phyloP scores from a whole-genome alignment of 2,888 invertebrate genomes.

The Criorhina ranunculi region DNA sequence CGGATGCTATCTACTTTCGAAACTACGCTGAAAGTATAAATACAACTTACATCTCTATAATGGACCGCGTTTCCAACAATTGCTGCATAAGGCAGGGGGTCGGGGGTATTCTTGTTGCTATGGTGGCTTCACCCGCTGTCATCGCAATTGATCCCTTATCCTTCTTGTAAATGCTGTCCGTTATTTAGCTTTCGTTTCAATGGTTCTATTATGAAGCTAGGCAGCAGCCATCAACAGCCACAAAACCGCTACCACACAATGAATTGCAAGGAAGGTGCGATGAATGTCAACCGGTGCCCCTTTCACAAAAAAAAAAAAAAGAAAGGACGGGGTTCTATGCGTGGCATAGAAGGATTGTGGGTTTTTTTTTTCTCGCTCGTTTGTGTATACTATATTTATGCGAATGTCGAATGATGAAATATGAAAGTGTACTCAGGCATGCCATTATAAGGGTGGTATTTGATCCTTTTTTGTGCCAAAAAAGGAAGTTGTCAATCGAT shows the following conservation, averaged over 20 bases:
- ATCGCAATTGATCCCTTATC: slow-evolving; percentile 65
- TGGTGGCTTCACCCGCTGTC: slow-evolving; percentile 37
- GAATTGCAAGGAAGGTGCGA: slow-evolving; percentile 48
- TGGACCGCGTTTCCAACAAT: slow-evolving; percentile 18
- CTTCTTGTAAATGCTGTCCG: slow-evolving; percentile 56
- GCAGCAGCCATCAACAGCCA: slow-evolving; percentile 35
- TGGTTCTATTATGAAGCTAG: slow-evolving; percentile 19
- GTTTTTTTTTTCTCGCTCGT: neutral
- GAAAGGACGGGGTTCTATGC: slow-evolving; percentile 7
- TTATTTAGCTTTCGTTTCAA: slow-evolving; percentile 55
- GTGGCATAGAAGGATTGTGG: neutral
- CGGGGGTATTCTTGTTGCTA: slow-evolving; percentile 2
- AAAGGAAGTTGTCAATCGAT: slow-evolving; percentile 46
- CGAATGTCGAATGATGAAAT: slow-evolving; percentile 25
- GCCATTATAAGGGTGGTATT: neutral
- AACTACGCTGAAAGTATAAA: slow-evolving; percentile 48
- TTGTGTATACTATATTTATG: slow-evolving; percentile 31
- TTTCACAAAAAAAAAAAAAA: neutral
- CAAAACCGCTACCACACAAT: slow-evolving; percentile 59
- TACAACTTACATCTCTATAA: slow-evolving; percentile 39
- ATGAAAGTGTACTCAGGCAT: slow-evolving; percentile 30
- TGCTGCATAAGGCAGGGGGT: neutral
- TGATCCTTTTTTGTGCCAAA: slow-evolving; percentile 12
- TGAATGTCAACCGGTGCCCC: slow-evolving; percentile 2
- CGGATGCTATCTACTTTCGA: slow-evolving; percentile 45